phyloP scores from a whole-genome alignment of 2,888 invertebrate species.

The Pyrrhia umbra region DNA sequence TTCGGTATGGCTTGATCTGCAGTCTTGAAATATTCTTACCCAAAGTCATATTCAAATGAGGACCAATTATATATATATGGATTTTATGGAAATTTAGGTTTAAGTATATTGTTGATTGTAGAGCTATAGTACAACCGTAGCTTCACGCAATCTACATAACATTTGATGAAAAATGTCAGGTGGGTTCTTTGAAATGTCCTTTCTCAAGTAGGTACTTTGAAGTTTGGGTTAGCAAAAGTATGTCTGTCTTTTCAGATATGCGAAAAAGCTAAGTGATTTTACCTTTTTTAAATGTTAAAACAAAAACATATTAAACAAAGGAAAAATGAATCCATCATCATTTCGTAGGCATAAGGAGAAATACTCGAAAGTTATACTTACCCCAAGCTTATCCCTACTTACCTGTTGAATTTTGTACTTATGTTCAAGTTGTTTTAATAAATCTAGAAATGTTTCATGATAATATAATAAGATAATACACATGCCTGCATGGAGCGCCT shows the following conservation, averaged over 20 bases:
- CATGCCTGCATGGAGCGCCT: constrained; percentile 95
- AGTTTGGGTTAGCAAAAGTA: background rate
- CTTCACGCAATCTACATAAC: constrained; percentile 21
- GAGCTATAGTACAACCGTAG: constrained; percentile 16
- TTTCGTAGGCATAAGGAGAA: background rate
- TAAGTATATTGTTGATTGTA: constrained; percentile 2
- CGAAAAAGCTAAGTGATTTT: background rate
- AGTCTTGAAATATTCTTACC: background rate
- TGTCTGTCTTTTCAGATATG: background rate
- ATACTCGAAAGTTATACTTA: background rate
- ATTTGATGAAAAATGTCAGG: background rate
- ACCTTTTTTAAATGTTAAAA: background rate
- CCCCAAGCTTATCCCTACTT: background rate
- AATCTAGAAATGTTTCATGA: background rate
- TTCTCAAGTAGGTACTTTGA: background rate
- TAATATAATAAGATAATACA: background rate
- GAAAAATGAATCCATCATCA: background rate
- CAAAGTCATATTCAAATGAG: background rate
- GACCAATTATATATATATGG: background rate
- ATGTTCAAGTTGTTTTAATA: background rate
- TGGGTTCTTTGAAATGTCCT: background rate
- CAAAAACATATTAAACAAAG: too few relatives aligned
- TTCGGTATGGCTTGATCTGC: background rate
- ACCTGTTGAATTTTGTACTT: background rate
- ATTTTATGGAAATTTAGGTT: background rate